A percentile compares a stretch with the other conserved stretches of the same genome.
phyloP scores from a whole-genome alignment of 2,888 invertebrate genomes.

The Belgica antarctica region DNA sequence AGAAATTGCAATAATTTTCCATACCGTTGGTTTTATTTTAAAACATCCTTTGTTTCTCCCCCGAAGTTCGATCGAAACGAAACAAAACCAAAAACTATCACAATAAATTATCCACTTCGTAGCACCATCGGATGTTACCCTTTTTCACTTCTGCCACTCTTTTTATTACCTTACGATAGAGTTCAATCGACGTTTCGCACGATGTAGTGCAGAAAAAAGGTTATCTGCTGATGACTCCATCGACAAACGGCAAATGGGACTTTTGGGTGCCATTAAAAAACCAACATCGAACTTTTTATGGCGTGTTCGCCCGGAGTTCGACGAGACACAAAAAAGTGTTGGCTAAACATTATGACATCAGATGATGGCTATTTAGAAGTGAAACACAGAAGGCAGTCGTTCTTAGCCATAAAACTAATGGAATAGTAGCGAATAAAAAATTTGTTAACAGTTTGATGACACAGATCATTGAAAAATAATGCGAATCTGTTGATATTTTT shows the following conservation, averaged over 20 bases:
- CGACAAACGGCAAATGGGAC: slow-evolving; percentile 38
- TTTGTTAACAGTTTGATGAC: slow-evolving; percentile 25
- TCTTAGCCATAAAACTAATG: neutral
- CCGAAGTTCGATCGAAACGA: slow-evolving; percentile 23
- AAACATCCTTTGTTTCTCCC: neutral
- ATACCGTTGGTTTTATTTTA: slow-evolving; percentile 21
- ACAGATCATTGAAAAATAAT: slow-evolving; percentile 43
- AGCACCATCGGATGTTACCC: slow-evolving; percentile 18
- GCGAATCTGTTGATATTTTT: slow-evolving; percentile 42
- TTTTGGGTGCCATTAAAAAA: slow-evolving; percentile 41
- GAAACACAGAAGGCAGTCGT: neutral
- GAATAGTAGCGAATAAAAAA: slow-evolving; percentile 27
- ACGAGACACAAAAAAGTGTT: neutral
- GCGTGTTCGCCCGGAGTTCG: neutral
- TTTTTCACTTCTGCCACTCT: slow-evolving; percentile 23
- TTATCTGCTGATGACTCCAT: slow-evolving; percentile 40
- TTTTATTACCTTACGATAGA: slow-evolving; percentile 44
- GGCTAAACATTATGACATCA: slow-evolving; percentile 19
- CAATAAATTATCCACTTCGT: slow-evolving; percentile 39
- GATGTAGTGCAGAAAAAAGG: slow-evolving; percentile 27
- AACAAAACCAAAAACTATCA: slow-evolving; percentile 38
- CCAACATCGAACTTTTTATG: slow-evolving; percentile 19
- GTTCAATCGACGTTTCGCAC: neutral
- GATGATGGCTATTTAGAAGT: slow-evolving; percentile 2
- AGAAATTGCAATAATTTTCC: slow-evolving; percentile 44